A percentile compares a stretch with the other conserved stretches of the same genome.
Evolutionary conservation across 2,797 vertebrate species (phyloP).

Genomic region (Xenentodon cancila): DNA sequence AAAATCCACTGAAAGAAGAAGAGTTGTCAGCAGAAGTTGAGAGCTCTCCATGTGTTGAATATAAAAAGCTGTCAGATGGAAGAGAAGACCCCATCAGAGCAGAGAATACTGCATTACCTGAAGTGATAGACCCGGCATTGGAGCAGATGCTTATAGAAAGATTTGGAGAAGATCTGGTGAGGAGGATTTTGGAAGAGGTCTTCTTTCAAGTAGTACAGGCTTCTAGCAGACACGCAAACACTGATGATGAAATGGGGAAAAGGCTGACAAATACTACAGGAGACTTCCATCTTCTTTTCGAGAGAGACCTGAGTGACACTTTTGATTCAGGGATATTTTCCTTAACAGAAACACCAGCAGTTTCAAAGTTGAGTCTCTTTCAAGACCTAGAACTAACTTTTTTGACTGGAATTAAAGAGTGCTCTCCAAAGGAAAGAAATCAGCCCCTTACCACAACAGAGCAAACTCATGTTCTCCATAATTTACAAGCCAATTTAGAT

Average conservation of each 20-base stretch:
- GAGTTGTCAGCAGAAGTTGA: constrained; percentile 63
- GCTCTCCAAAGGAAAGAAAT: constrained; percentile 7
- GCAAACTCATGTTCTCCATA: constrained; percentile 5
- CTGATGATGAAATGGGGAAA: constrained; percentile 27
- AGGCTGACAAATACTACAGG: constrained; percentile 4
- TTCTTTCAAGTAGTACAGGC: constrained; percentile 32
- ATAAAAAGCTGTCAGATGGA: constrained; percentile 47
- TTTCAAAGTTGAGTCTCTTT: constrained; percentile 11
- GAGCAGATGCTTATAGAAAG: constrained; percentile 47
- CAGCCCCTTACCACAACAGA: constrained; percentile 3
- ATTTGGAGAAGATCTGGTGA: constrained; percentile 62
- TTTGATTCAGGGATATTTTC: constrained; percentile 50
- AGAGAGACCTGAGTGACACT: constrained; percentile 39
- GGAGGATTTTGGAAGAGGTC: constrained; percentile 59
- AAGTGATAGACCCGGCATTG: constrained; percentile 36
- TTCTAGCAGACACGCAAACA: constrained; percentile 12
- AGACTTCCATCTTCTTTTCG: constrained; percentile 27
- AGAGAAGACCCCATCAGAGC: constrained; percentile 56
- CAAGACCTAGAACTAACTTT: constrained; percentile 16
- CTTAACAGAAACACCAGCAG: constrained; percentile 32
- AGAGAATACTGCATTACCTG: constrained; percentile 33
- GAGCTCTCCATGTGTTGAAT: constrained; percentile 55
- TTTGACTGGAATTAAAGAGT: not conserved
- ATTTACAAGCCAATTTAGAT: constrained; percentile 24
- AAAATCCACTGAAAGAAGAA: constrained; percentile 51